Evolutionary conservation across 2,113 vertebrate genomes (phyloP), one percentile per base, ranked within the genome.

Genomic region (Dendrocopos noguchii): DNA sequence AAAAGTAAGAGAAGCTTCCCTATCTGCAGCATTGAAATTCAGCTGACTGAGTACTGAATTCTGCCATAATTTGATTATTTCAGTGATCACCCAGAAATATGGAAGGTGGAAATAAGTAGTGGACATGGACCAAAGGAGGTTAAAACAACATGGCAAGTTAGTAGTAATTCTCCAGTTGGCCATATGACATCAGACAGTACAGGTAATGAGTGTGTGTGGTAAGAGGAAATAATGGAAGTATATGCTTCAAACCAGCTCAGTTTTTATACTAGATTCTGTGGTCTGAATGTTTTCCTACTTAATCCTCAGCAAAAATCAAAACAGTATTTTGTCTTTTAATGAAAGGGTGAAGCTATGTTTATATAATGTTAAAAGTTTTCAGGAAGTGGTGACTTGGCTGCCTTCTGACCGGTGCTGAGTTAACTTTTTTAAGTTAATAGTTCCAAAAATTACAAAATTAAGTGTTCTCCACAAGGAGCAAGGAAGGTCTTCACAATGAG

Each of bases 101-200:
- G 99, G 99, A 98, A 97, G 72, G 98, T 98, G 50, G 99, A 99
- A 77, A 97, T 99, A 63, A 98, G 96, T 22, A 98, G 98, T 82
- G 98, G 98, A 31, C 98, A 98, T 4, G 97, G 98, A 33, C 94
- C 92, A n/a, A 98, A 98, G 88, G 98, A 98, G 87, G 97, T 99
- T 65, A 98, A 97, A 93, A 99, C 99, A 5, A 93, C 94, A 1
- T 98, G 98, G 96, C 98, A 98, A 91, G 96, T 99, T 79, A 99
- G 98, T 63, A 97, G 98, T 87, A 97, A 74, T 68, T 94, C 98
- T 16, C 97, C 98, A 36, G 96, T 98, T 79, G 98, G 99, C 79
- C 99, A 98, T 29, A 80, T 98, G 76, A 79, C 53, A 80, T 97
- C 97, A 73, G 90, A 97, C 73, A 94, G 11, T 10, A 85, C 95